A percentile compares a stretch with the other conserved stretches of the same genome.
Evolutionary conservation across 2,797 vertebrate species (phyloP).

Genomic region (Adelosebastes latens): DNA sequence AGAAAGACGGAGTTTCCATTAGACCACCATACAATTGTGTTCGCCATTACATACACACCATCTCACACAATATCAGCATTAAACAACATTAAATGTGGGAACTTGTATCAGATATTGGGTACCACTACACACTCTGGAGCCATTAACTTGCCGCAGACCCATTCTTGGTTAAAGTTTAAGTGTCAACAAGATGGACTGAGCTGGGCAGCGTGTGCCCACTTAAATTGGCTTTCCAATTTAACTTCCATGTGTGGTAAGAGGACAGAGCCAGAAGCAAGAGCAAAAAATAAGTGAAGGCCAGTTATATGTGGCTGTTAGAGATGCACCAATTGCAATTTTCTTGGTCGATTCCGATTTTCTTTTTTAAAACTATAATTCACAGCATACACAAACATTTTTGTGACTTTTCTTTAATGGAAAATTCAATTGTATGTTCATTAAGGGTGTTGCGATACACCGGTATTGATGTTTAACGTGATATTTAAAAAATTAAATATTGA

Average conservation of each 20-base stretch:
- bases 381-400: fast-evolving
- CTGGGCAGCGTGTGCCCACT: slow-evolving; percentile 7
- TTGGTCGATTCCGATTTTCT: not conserved
- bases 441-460: fast-evolving
- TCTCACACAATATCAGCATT: slow-evolving; percentile 1
- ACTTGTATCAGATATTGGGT: slow-evolving; percentile 8
- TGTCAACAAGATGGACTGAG: slow-evolving; percentile 29
- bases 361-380: not conserved
- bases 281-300: not conserved
- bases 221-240: slow-evolving; percentile 39
- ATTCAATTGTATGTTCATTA: not conserved
- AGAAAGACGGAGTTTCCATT: slow-evolving; percentile 41
- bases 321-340: not conserved
- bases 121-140: not conserved
- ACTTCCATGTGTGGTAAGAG: slow-evolving; percentile 10
- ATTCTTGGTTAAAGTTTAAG: slow-evolving; percentile 13
- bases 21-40: slow-evolving; percentile 7
- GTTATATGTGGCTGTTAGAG: not conserved
- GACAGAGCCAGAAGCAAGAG: not conserved
- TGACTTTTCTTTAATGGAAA: not conserved
- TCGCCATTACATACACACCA: not conserved
- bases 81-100: not conserved
- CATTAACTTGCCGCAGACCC: slow-evolving; percentile 14
- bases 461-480: not conserved
- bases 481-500: not conserved